Percentiles rank a stretch among this genome's conserved stretches.
phyloP scores from a whole-genome alignment of 2,797 vertebrate species.

The Mus caroli region DNA sequence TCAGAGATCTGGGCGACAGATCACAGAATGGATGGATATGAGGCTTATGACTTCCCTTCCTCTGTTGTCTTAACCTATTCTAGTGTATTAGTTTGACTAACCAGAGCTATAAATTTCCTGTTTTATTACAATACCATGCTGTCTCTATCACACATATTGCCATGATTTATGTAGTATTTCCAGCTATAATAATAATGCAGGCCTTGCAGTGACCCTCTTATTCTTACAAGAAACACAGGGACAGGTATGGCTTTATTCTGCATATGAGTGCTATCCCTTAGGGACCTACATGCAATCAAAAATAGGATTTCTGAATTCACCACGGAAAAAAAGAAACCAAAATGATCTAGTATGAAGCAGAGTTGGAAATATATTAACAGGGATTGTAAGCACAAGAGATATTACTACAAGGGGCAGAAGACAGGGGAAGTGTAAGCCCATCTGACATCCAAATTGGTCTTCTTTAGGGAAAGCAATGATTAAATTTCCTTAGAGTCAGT shows the following conservation, averaged over 20 bases:
- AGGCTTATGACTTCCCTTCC: not conserved
- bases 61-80: not conserved
- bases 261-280: not conserved
- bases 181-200: not conserved
- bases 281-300: not conserved
- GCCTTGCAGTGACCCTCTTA: not conserved
- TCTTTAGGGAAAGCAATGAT: not conserved
- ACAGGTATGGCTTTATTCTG: not conserved
- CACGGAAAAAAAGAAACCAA: not conserved
- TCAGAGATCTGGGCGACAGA: not conserved
- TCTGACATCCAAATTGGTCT: not conserved
- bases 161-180: not conserved
- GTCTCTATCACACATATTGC: not conserved
- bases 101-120: not conserved
- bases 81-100: not conserved
- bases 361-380: not conserved
- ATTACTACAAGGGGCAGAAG: not conserved
- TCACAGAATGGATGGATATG: not conserved
- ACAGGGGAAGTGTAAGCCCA: not conserved
- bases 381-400: not conserved
- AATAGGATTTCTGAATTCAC: not conserved
- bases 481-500: not conserved
- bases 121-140: not conserved
- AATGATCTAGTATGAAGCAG: not conserved
- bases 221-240: not conserved